These are phyloP conservation scores for Enteromius viviparus DNA, from an alignment of 2,797 vertebrate species.

Conservation along the genomic window DNA sequence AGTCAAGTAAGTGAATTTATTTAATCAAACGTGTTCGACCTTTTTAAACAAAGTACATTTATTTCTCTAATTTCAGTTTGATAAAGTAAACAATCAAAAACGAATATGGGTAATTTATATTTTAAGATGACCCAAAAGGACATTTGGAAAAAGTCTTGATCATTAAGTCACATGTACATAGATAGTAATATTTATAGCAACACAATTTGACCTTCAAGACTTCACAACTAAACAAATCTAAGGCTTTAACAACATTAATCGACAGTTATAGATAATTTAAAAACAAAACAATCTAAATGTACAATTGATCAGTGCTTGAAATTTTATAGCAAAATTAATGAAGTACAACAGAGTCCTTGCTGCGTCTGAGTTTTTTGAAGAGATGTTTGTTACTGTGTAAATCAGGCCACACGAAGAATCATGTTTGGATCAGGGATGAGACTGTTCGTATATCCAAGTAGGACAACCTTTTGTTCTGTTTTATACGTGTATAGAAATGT, in stretches of 20 bases:
- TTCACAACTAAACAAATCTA: not conserved
- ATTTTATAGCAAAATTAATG: not conserved
- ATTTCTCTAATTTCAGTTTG: not conserved
- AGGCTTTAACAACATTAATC: not conserved
- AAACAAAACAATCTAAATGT: not conserved
- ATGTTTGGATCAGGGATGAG: slow-evolving; percentile 38
- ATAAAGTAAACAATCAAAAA: not conserved
- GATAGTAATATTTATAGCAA: not conserved
- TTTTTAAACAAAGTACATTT: not conserved
- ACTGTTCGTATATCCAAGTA: slow-evolving; percentile 31
- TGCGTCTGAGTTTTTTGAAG: slow-evolving; percentile 4
- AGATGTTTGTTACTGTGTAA: slow-evolving; percentile 29
- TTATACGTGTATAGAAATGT: not conserved
- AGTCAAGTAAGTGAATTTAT: slow-evolving; percentile 36
- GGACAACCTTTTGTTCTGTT: slow-evolving; percentile 9
- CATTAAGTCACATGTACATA: not conserved
- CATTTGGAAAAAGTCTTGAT: not conserved
- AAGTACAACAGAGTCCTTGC: not conserved
- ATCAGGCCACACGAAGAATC: slow-evolving; percentile 2
- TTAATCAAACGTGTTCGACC: not conserved
- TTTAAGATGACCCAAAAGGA: not conserved
- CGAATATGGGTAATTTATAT: not conserved
- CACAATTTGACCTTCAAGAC: too few relatives aligned
- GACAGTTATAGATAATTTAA: not conserved
- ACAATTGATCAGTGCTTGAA: not conserved